Evolutionary conservation across 2,113 vertebrate genomes (phyloP), one percentile per base, ranked within the genome.

Genomic region (Ceyx margarethae): DNA sequence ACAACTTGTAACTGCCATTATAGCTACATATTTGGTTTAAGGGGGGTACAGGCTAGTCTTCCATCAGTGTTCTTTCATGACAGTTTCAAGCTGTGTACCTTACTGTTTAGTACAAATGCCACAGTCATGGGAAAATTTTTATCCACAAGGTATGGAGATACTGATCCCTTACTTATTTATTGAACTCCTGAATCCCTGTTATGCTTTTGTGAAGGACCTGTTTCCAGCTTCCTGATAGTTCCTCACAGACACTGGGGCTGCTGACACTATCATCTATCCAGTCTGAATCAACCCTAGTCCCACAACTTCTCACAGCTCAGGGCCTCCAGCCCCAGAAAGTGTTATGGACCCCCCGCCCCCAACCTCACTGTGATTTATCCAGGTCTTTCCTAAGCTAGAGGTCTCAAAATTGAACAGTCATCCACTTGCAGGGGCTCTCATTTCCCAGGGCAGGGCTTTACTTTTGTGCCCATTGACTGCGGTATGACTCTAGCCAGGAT

Each of bases 271-370:
- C 8, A 11, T 62, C 28, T 12, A 6, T 5, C 16, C 31, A 20
- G 13, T 25, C 40, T 51, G 26, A 73, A 56, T 33, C 25, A 67
- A 6, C 7, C 5, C 14, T 2, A 0, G 9, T 15, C 17, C 11
- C 42, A 48, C 17, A 89, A 17, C 18, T 7, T 28, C 15, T 46
- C 17, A 5, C 31, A 28, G 9, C 20, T 4, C 7, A 65, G 45
- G 21, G 2, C 1, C 10, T 74, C 11, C 71, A 85, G 8, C 4
- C 12, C 7, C 15, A 61, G 3, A 5, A n/a, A 25, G 9, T 1
- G 1, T 2, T 37, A 37, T 37, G 37, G 37, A 37, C 37, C 10
- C 37, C 10, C 11, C 8, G 48, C 10, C 7, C 4, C 53, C 67
- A 26, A 6, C 2, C 3, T 75, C 60, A 28, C 1, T 28, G 5